Evolutionary conservation across 2,888 invertebrate genomes (phyloP), one percentile per base, ranked within the genome.

Genomic region (Lucinisca nassula): DNA sequence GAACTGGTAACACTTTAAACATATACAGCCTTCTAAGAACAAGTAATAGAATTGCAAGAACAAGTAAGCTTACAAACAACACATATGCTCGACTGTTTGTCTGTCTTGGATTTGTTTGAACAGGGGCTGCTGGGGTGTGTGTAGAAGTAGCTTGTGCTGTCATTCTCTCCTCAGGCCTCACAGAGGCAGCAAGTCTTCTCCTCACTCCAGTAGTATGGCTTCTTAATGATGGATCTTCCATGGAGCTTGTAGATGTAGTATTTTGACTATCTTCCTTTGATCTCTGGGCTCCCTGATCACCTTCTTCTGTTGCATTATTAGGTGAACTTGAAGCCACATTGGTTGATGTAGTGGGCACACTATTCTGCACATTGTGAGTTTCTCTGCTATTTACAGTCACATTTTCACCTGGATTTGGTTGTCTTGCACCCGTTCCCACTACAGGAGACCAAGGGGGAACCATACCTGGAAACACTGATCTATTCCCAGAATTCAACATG

Each of bases 11-110:
- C 38, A 83, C 38, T 40, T 90, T 85, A 85, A 85, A 84, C 45
- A 82, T 67, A 76, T 88, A 81, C 30, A 90, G 40, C 40, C 90
- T 55, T 79, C 90, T 78, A 10, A 90, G 35, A 49, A 90, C 55
- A 35, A 90, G 87, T 74, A 90, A 58, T 3, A 77, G 55, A 32
- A 90, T 88, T 14, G 87, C 72, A 37, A 75, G 30, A 45, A 90
- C 79, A n/a, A 90, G 79, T 17, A 86, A 45, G 3, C 78, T 77
- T 32, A 83, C 84, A 85, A 87, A 90, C 27, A 81, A 8, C 8
- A 85, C 27, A 45, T 87, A 82, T 14, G 45, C 72, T 8, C 73
- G 58, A 27, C 79, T 74, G 27, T 73, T 82, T 37, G 82, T 55
- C 70, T n/a, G 77, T n/a, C 30, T 80, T 77, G 24, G 58, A 14